These are phyloP conservation scores for Meta bourneti DNA, from an alignment of 2,888 invertebrate genomes.

Conservation along the genomic window DNA sequence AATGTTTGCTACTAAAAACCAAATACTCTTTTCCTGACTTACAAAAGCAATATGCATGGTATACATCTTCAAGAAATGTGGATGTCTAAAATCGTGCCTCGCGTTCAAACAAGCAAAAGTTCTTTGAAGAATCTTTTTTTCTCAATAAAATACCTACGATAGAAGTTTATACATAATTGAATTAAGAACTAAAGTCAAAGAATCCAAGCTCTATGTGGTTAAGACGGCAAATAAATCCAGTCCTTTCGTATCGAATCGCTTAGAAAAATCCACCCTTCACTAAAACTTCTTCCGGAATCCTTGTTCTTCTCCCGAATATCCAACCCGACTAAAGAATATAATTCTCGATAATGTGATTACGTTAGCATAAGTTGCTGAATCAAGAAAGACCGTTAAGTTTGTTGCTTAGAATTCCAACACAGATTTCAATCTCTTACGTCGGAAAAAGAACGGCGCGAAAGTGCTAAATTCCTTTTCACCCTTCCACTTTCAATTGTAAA, in stretches of 20 bases:
- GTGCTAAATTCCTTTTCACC: not conserved
- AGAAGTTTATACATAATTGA: not conserved
- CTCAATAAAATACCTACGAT: not conserved
- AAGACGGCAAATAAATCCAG: not conserved
- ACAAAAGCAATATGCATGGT: too few relatives aligned
- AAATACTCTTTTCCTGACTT: too few relatives aligned
- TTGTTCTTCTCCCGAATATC: not conserved
- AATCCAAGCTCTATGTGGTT: not conserved
- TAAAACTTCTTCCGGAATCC: not conserved
- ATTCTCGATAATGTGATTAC: constrained; percentile 17
- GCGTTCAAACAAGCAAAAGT: too few relatives aligned
- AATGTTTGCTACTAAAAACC: too few relatives aligned
- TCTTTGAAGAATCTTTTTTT: too few relatives aligned
- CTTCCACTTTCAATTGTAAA: not conserved
- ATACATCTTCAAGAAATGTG: too few relatives aligned
- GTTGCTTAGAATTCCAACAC: not conserved
- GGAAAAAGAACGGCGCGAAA: not conserved
- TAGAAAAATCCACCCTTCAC: not conserved
- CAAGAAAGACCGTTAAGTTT: not conserved
- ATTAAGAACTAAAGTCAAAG: not conserved
- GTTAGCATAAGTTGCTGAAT: constrained; percentile 7
- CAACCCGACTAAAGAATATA: not conserved
- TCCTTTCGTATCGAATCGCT: not conserved
- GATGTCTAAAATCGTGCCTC: too few relatives aligned
- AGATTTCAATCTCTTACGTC: not conserved